Conservation (phyloP, 2,888 invertebrate genomes). For the Lepidonotus clava region DNA sequence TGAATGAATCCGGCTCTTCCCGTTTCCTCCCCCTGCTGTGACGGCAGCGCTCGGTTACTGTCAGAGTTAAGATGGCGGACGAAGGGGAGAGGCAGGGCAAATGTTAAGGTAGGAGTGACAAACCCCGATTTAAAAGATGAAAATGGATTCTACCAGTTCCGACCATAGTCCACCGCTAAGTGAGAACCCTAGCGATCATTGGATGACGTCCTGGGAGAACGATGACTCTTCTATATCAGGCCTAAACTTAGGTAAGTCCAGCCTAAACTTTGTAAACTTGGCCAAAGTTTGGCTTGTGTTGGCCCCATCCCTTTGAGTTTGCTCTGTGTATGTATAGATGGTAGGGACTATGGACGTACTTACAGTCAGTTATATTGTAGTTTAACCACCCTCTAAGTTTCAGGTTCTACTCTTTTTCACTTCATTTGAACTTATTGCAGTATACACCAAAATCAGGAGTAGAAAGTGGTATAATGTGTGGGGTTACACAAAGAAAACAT, state of each 20-base stretch:
- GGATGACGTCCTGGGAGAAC: slow-evolving; percentile 33
- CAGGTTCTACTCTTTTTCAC: too few species aligned
- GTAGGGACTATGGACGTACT: too few species aligned
- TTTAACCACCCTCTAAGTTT: too few species aligned
- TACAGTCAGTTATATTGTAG: too few species aligned
- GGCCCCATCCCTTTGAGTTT: background rate
- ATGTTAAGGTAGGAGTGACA: background rate
- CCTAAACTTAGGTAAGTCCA: slow-evolving; percentile 24
- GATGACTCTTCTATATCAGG: slow-evolving; percentile 13
- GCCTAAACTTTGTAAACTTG: background rate
- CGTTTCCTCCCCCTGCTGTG: background rate
- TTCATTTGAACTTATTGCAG: too few species aligned
- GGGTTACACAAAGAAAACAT: too few species aligned
- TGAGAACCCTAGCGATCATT: slow-evolving; percentile 12
- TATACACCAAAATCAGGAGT: too few species aligned
- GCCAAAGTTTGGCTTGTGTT: background rate
- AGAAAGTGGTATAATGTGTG: too few species aligned
- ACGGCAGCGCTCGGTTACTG: background rate
- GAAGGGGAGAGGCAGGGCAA: background rate
- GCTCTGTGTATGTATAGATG: too few species aligned
- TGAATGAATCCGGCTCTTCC: too few species aligned
- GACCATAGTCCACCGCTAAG: slow-evolving; percentile 22
- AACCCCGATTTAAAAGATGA: slow-evolving; percentile 22
- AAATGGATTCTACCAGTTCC: slow-evolving; percentile 30
- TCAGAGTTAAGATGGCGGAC: background rate